Evolutionary conservation across 2,113 vertebrate genomes (phyloP).

Genomic region (Genyomyrus donnyi): DNA sequence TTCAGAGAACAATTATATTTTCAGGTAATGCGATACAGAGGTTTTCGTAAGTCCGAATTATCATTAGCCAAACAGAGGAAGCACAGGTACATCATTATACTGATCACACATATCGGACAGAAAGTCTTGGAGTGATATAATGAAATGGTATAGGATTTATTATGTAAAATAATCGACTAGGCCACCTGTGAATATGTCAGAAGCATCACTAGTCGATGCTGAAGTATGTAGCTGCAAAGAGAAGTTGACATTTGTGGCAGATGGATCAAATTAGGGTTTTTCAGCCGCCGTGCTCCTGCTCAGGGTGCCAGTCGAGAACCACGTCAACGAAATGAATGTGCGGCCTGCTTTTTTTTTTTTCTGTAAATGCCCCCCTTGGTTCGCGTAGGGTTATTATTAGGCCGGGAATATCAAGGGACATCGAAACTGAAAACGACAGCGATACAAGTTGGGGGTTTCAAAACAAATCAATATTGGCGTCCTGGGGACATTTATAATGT

Average conservation of each 20-base stretch:
- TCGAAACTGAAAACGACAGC: slow-evolving; percentile 10
- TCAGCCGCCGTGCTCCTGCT: not conserved
- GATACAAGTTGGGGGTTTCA: not conserved
- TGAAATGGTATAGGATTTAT: slow-evolving; percentile 6
- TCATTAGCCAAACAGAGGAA: not conserved
- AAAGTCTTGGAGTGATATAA: not conserved
- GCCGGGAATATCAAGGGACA: not conserved
- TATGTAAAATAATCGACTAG: slow-evolving; percentile 16
- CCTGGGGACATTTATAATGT: slow-evolving; percentile 11
- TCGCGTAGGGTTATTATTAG: slow-evolving; percentile 6
- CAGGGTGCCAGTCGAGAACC: slow-evolving; percentile 2
- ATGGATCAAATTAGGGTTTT: slow-evolving; percentile 20
- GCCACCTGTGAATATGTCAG: slow-evolving; percentile 22
- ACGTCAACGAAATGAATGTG: slow-evolving; percentile 14
- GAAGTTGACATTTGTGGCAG: slow-evolving; percentile 20
- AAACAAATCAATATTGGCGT: not conserved
- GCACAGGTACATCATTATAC: not conserved
- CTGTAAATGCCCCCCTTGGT: not conserved
- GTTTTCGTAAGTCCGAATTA: not conserved
- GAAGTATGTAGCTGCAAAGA: slow-evolving; percentile 18
- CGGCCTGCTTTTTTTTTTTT: not conserved
- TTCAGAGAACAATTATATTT: not conserved
- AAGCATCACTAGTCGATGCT: slow-evolving; percentile 19
- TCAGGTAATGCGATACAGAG: not conserved
- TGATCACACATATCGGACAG: not conserved